Conservation (phyloP, 2,797 vertebrate genomes). For the Lepilemur septentrionalis region DNA sequence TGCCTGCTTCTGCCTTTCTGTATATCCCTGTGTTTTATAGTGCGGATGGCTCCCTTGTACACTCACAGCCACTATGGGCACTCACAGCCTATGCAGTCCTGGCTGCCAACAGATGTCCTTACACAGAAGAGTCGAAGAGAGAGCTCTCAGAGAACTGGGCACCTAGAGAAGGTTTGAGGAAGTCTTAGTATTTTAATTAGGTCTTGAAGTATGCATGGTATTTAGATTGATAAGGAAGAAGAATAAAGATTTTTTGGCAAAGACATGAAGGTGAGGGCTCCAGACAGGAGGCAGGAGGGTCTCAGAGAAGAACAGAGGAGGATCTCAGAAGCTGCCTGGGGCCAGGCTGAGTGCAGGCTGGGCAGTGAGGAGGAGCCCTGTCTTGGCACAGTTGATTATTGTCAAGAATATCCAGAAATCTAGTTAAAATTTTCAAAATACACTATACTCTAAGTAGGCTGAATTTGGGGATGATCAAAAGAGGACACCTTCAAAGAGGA, state of each 20-base stretch:
- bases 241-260: background rate
- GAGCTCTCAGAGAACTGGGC: background rate
- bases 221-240: background rate
- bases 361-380: background rate
- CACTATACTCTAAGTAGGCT: background rate
- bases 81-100: background rate
- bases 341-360: background rate
- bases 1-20: background rate
- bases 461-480: background rate
- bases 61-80: background rate
- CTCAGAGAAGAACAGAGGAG: background rate
- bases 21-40: background rate
- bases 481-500: background rate
- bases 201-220: background rate
- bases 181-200: background rate
- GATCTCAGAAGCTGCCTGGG: rapidly evolving
- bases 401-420: background rate
- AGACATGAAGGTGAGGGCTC: background rate
- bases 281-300: background rate
- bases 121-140: background rate
- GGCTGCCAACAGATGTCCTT: background rate
- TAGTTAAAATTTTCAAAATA: background rate
- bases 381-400: background rate
- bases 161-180: background rate
- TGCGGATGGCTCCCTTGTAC: rapidly evolving